Evolutionary conservation across 2,888 invertebrate genomes (phyloP), one percentile per base, ranked within the genome.

Genomic region (Hypena proboscidalis): DNA sequence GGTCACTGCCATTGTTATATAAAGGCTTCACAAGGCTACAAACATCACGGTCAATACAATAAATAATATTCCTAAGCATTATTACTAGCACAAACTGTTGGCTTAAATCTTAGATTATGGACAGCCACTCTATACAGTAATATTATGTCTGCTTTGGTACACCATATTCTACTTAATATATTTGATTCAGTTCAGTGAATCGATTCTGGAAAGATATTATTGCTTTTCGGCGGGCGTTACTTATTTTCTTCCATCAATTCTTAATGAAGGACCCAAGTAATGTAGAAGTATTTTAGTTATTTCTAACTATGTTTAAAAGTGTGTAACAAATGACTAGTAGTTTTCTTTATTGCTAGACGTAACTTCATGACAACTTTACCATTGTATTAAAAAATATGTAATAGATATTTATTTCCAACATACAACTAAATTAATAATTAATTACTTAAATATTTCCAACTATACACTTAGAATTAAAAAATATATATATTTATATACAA

Each of bases 141-240:
- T 32, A 40, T 35, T 17, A 30, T 25, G 43, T 53, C 5, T n/a
- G 26, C 15, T 27, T 37, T 37, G 19, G 21, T 40, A 34, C 32
- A 43, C 29, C 5, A 37, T 37, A 27, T 56, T 40, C 37, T 44
- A 29, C 15, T 40, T 32, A 25, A 48, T 45, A 57, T 33, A 45
- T 58, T 58, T 38, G 17, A n/a, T 38, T 39, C 54, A 7, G 29
- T 4, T 41, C 49, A 49, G 4, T 58, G 55, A 21, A 10, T 30
- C 17, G 19, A 10, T 11, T 26, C 37, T 13, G 9, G 11, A 29
- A 11, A 35, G 43, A 40, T 40, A 14, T 19, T 11, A 44, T 45
- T 40, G 14, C 21, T 37, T 26, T 6, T 7, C 14, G 14, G 23
- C 3, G 13, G 20, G 25, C 27, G 9, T 27, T 23, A 22, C 30